Conservation (phyloP, 1,140 invertebrate genomes). For the Scaptomyza hsui region DNA sequence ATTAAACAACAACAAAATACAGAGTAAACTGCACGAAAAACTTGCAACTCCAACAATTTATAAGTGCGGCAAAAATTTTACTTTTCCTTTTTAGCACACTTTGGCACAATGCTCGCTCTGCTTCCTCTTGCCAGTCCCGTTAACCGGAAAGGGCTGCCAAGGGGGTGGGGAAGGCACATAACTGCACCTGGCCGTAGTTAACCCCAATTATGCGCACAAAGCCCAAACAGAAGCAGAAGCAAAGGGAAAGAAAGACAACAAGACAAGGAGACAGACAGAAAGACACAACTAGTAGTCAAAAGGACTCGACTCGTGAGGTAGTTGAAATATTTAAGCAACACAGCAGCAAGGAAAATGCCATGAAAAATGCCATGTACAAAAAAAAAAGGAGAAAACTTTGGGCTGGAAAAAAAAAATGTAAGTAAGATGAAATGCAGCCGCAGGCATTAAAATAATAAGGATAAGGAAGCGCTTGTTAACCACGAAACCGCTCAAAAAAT, state of each 20-base stretch:
- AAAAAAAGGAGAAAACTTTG: conserved; percentile 48
- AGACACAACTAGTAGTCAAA: conserved; percentile 13
- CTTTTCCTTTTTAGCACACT: conserved; percentile 80
- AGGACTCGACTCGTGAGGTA: conserved; percentile 41
- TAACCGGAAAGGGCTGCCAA: conserved; percentile 10
- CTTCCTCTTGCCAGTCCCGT: not conserved
- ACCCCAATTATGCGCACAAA: conserved; percentile 78
- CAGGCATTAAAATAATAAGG: conserved; percentile 82
- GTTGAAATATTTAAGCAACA: conserved; percentile 77
- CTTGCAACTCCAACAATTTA: conserved; percentile 58
- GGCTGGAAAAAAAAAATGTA: conserved; percentile 56
- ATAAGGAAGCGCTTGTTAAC: conserved; percentile 82
- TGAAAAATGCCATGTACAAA: conserved; percentile 34
- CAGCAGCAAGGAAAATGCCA: conserved; percentile 41
- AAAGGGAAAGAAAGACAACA: conserved; percentile 18
- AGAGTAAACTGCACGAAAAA: conserved; percentile 21
- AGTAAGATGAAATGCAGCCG: conserved; percentile 80
- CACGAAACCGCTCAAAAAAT: conserved; percentile 77
- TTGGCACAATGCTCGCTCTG: conserved; percentile 61
- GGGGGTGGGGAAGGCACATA: not conserved
- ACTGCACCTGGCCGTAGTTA: conserved; percentile 64
- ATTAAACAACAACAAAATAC: conserved; percentile 4
- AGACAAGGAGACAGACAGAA: conserved; percentile 13
- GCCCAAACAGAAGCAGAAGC: conserved; percentile 42
- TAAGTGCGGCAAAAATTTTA: conserved; percentile 62